A percentile compares a stretch with the other conserved stretches of the same genome.
Conservation (phyloP, 2,797 vertebrate species). For the Somateria mollissima region DNA sequence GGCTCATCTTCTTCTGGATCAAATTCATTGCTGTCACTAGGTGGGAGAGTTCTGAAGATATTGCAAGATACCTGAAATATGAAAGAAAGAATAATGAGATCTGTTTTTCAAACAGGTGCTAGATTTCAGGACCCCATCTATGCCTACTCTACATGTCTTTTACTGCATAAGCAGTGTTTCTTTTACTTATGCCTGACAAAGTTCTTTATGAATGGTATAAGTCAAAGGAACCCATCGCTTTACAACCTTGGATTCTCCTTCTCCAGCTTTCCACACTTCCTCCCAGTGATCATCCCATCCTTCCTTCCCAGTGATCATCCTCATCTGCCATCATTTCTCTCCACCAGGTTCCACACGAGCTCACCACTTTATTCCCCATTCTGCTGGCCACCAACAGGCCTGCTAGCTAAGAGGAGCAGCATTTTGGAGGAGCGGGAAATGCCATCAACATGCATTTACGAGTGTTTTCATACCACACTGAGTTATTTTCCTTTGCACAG, state of each 20-base stretch:
- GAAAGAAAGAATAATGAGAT: conserved; percentile 50
- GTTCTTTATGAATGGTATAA: neutral
- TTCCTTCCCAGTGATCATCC: neutral
- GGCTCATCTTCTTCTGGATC: conserved; percentile 99
- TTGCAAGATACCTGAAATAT: conserved; percentile 94
- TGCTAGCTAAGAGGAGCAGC: neutral
- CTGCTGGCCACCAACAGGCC: neutral
- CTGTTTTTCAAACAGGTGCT: neutral
- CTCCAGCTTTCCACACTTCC: neutral
- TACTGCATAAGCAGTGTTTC: neutral
- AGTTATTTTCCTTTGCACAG: neutral
- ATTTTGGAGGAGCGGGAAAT: neutral
- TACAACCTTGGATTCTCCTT: neutral
- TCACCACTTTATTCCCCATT: neutral
- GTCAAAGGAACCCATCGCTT: neutral
- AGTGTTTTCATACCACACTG: neutral
- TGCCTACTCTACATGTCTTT: neutral
- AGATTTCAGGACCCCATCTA: neutral
- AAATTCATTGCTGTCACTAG: conserved; percentile 98
- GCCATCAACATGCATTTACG: neutral
- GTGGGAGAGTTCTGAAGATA: conserved; percentile 99
- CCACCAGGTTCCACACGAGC: neutral
- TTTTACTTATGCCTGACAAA: neutral
- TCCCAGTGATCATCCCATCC: neutral
- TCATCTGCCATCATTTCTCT: neutral